phyloP scores from a whole-genome alignment of 2,888 invertebrate genomes.

The Fabriciana adippe region DNA sequence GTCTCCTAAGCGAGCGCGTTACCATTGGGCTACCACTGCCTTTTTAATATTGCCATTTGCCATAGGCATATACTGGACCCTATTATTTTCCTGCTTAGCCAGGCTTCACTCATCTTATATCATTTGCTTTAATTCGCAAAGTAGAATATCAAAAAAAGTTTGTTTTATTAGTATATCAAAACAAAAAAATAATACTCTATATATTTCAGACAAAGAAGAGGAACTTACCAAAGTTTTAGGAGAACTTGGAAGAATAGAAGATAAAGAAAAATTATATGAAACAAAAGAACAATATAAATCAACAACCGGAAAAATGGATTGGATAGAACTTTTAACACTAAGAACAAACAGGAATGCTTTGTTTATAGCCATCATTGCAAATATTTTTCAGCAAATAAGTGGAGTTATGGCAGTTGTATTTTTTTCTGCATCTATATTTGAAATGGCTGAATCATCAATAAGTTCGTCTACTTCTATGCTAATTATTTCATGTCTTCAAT shows the following conservation, averaged over 20 bases:
- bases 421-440: slow-evolving; percentile 37
- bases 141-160: no score
- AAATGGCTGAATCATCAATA: slow-evolving; percentile 35
- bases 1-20: no score
- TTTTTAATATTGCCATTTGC: no score
- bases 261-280: slow-evolving; percentile 45
- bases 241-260: slow-evolving; percentile 50
- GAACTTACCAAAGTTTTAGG: slow-evolving; percentile 45
- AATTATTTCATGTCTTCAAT: slow-evolving; percentile 33
- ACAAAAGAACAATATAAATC: slow-evolving; percentile 41
- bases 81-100: no score
- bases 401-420: slow-evolving; percentile 33
- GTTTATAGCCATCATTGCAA: slow-evolving; percentile 48
- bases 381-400: slow-evolving; percentile 42
- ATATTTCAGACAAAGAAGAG: slow-evolving; percentile 47
- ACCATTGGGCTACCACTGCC: no score
- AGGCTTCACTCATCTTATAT: no score
- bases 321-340: slow-evolving; percentile 50
- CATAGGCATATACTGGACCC: no score
- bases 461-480: slow-evolving; percentile 31
- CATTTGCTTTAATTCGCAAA: no score
- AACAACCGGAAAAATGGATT: slow-evolving; percentile 39
- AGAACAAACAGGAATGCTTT: slow-evolving; percentile 54
- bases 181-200: slow-evolving; percentile 38
- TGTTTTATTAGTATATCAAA: slow-evolving; percentile 43